A percentile compares a stretch with the other conserved stretches of the same genome.
phyloP scores from a whole-genome alignment of 1,140 invertebrate species.

The Drosophila quadrilineata region DNA sequence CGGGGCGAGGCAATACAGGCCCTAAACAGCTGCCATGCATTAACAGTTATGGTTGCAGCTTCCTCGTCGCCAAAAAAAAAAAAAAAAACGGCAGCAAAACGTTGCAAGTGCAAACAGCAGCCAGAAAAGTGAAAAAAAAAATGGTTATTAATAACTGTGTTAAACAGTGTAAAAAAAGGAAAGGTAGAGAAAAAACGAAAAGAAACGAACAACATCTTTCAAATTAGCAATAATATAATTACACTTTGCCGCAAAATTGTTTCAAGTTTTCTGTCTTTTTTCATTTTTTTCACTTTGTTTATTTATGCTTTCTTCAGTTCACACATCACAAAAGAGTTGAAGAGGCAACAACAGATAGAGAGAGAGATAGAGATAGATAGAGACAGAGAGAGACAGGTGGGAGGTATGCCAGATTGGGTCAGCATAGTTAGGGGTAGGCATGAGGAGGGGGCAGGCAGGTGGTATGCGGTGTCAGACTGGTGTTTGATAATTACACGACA shows the following conservation, averaged over 20 bases:
- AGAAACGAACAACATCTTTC: slow-evolving; percentile 28
- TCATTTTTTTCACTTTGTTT: no score
- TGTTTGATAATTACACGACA: slow-evolving; percentile 74
- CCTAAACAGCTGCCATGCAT: slow-evolving; percentile 50
- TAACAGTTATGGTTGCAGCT: slow-evolving; percentile 48
- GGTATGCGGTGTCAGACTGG: no score
- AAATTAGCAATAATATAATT: slow-evolving; percentile 79
- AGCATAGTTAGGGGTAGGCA: no score
- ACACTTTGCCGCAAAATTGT: slow-evolving; percentile 75
- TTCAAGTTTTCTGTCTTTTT: no score
- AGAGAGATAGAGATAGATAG: slow-evolving; percentile 36
- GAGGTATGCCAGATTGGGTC: no score
- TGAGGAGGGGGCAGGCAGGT: no score
- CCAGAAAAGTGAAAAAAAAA: slow-evolving; percentile 21
- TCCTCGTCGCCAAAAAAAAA: no score
- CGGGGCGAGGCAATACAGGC: slow-evolving; percentile 7
- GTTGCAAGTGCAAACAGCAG: slow-evolving; percentile 20
- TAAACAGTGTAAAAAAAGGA: background rate
- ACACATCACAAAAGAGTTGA: slow-evolving; percentile 57
- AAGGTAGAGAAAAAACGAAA: background rate
- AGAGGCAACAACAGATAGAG: slow-evolving; percentile 14
- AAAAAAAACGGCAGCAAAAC: no score
- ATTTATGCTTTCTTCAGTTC: slow-evolving; percentile 58
- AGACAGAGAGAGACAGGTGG: background rate
- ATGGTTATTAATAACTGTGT: background rate